phyloP scores from a whole-genome alignment of 2,888 invertebrate genomes.

The Oxytorus armatus region DNA sequence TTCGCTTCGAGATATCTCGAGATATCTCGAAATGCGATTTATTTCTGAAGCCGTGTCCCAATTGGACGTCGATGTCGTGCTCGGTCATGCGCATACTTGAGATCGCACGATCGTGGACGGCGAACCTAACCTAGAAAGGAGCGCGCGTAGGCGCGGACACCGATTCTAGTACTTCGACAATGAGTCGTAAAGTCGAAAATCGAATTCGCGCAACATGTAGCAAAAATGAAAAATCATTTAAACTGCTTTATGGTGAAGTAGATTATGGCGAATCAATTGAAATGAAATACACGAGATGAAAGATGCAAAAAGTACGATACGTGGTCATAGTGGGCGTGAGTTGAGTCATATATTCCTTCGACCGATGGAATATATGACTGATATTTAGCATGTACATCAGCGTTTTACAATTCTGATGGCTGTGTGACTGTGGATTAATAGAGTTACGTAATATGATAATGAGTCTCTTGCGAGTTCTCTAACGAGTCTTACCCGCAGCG shows the following conservation, averaged over 20 bases:
- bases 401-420: constrained; percentile 26
- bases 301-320: neutral
- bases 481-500: constrained; percentile 9
- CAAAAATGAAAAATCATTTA: neutral
- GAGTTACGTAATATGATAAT: constrained; percentile 66
- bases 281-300: neutral
- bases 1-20: no score
- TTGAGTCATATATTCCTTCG: neutral
- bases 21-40: no score
- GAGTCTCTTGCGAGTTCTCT: constrained; percentile 30
- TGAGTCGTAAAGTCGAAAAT: no score
- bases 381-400: constrained; percentile 38
- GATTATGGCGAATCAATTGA: constrained; percentile 11
- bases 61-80: no score
- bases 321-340: neutral
- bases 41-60: no score
- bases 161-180: no score
- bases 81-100: no score
- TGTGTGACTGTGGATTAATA: constrained; percentile 48
- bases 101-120: no score
- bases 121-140: no score
- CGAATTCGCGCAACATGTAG: no score
- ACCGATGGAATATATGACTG: neutral
- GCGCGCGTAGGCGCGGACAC: no score
- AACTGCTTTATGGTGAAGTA: neutral